Base-by-base conservation (phyloP, 2,888 invertebrate genomes). In the Hoplodrina ambigua region DNA sequence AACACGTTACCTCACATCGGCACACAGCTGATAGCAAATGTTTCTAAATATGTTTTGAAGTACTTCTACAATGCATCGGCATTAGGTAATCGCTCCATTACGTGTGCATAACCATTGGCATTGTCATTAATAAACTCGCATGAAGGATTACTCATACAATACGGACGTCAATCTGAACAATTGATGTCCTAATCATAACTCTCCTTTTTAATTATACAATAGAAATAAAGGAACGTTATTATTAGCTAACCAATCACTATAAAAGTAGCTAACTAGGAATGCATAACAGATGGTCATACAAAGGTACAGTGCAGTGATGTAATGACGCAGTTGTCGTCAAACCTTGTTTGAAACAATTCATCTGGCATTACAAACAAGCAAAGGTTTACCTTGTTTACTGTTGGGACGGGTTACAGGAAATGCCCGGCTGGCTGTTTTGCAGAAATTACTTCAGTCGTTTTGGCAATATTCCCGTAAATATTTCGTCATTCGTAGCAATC, bases 101-200 rank as follows among this genome's bases (percentile, higher is more conserved):
- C 60, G 75, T 71, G 67, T 62, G 71, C 59, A 72, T 62, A 67
- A n/a, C 62, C 44, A 78, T 66, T 61, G 53, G 62, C 70, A 72
- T 81, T 75, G 75, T 78, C 72, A 75, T 69, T 58, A 72, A 68
- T 75, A 65, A 75, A 63, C 61, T 68, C 49, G 60, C 65, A 79
- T 59, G 50, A 60, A 65, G 59, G 52, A 72, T 80, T 82, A 70
- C 78, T 82, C 82, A 82, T 69, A 59, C 50, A 58, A 82, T 71
- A 59, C 53, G 60, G 63, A 52, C 78, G 80, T 80, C 82, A 80
- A 58, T 77, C 59, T 19, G 65, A 82, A 82, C 82, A 82, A 82
- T 82, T 57, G 80, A 72, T 80, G 72, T 61, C 72, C 74, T 72
- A 80, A 82, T 77, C 77, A 72, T 75, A 82, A 71, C 70, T 80